These are phyloP conservation scores for Rhorus exstirpatorius DNA, from an alignment of 2,888 invertebrate species.

Conservation along the genomic window DNA sequence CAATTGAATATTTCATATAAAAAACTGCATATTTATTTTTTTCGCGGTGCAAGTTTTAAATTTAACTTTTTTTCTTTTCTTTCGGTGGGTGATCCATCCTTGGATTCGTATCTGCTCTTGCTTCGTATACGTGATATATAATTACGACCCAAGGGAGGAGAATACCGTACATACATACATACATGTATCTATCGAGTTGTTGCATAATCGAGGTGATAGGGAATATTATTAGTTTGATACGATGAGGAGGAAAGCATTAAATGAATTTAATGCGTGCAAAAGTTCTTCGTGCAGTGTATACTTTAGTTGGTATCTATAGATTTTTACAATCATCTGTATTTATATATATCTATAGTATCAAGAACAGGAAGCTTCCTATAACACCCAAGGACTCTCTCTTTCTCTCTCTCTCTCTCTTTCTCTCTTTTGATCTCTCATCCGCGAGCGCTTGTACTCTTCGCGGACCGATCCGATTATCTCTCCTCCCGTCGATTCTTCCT, in stretches of 20 bases:
- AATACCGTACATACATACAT: constrained; percentile 3
- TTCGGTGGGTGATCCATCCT: constrained; percentile 42
- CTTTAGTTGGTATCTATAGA: constrained; percentile 45
- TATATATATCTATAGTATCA: constrained; percentile 26
- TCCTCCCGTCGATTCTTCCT: constrained; percentile 65
- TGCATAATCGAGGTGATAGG: constrained; percentile 62
- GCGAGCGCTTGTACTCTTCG: constrained; percentile 58
- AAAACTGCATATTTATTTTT: background rate
- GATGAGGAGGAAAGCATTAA: constrained; percentile 66
- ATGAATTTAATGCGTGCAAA: constrained; percentile 65
- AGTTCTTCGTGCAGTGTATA: constrained; percentile 42
- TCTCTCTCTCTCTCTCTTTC: constrained; percentile 35
- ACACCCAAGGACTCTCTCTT: constrained; percentile 49
- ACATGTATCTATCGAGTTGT: constrained; percentile 17
- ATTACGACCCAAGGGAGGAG: constrained; percentile 36
- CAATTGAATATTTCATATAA: constrained; percentile 6
- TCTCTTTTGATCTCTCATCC: constrained; percentile 49
- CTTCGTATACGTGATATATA: constrained; percentile 53
- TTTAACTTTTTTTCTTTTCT: constrained; percentile 20
- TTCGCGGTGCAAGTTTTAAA: constrained; percentile 22
- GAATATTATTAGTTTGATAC: constrained; percentile 66
- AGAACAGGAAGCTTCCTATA: constrained; percentile 60
- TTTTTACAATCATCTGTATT: background rate
- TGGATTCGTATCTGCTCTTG: constrained; percentile 50
- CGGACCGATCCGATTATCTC: constrained; percentile 70